Evolutionary conservation across 2,888 invertebrate genomes (phyloP), one percentile per base, ranked within the genome.

Genomic region (Trissolcus brochymenae): DNA sequence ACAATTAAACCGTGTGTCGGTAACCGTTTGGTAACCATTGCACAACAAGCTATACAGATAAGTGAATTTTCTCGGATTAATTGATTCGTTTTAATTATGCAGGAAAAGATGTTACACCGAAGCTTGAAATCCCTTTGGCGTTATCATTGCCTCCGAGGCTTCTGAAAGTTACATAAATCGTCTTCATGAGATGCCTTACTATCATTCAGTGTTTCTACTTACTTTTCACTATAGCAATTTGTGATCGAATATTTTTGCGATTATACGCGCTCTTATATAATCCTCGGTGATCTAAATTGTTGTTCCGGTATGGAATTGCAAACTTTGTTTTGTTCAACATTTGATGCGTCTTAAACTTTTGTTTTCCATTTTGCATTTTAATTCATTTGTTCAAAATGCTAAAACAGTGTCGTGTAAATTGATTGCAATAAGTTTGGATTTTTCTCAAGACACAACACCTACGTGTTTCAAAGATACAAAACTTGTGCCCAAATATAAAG

Each of bases 41-140:
- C 43, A 35, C 17, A 73, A 73, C 25, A 25, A 14, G 40, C 9
- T 35, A 35, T 65, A 50, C 19, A 66, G 60, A 57, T 70, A 64
- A 65, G 40, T 46, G 50, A 40, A 41, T 73, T 73, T 65, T 60
- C 57, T 59, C n/a, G 14, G 29, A 50, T 65, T 65, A 73, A 73
- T 73, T 65, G 55, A 73, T 55, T 72, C 57, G 53, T 64, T 71
- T 73, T 65, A 73, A 73, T 65, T 73, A 73, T 65, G 53, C 60
- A 73, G 72, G 72, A 73, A 73, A 72, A 62, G 72, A 72, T 72
- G 64, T 64, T 62, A 43, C 41, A 62, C 41, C 43, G 40, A 64
- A 19, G 17, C 19, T 13, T 53, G 19, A 41, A 64, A 51, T 46
- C 53, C 59, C 56, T 54, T 64, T 46, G 59, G 64, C 53, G 71